Percentiles rank a stretch among this genome's conserved stretches.
Evolutionary conservation across 1,140 invertebrate species (phyloP).

Genomic region (Ruditapes philippinarum): DNA sequence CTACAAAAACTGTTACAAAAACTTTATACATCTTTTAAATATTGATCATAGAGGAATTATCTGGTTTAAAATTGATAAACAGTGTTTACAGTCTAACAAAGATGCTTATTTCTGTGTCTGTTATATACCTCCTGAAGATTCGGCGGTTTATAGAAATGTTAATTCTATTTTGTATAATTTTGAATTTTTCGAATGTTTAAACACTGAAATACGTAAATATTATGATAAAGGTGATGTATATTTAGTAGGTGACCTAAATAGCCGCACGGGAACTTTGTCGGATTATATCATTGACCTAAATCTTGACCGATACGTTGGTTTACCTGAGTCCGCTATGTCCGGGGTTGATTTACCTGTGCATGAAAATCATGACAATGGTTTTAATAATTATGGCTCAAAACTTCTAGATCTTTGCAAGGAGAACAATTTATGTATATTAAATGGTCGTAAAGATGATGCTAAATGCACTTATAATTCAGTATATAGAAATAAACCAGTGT

Average conservation of each 20-base stretch:
- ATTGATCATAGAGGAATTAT: constrained; percentile 21
- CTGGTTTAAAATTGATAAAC: constrained; percentile 32
- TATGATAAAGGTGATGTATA: constrained; percentile 7
- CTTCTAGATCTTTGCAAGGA: constrained; percentile 9
- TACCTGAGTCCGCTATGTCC: not conserved
- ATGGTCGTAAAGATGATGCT: not conserved
- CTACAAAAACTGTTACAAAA: constrained; percentile 30
- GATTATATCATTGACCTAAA: not conserved
- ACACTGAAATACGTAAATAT: constrained; percentile 6
- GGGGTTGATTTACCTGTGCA: not conserved
- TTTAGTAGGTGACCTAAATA: constrained; percentile 30
- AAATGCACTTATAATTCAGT: not conserved
- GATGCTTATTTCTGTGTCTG: constrained; percentile 30
- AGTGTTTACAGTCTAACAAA: not conserved
- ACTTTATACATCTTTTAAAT: not conserved
- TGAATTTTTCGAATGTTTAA: not conserved
- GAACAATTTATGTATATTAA: constrained; percentile 11
- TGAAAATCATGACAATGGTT: not conserved
- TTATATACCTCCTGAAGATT: constrained; percentile 8
- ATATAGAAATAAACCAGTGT: constrained; percentile 9
- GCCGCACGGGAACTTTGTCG: not conserved
- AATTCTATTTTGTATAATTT: not conserved
- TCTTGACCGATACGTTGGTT: not conserved
- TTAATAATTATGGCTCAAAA: constrained; percentile 24
- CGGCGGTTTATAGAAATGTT: not conserved